Evolutionary conservation across 2,888 invertebrate species (phyloP).

Genomic region (Erpobdella octoculata): DNA sequence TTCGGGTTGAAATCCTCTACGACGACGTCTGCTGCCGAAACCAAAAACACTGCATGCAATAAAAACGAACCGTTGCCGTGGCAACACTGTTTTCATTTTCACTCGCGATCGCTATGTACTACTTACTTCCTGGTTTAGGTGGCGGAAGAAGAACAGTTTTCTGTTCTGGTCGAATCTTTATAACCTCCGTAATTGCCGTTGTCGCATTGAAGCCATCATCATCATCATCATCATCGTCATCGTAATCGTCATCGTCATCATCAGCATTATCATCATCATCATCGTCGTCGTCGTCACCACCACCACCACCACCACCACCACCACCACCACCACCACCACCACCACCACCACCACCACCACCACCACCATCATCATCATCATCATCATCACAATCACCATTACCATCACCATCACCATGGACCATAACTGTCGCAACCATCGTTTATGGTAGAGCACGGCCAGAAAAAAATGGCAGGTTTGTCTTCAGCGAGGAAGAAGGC

Average conservation of each 20-base stretch:
- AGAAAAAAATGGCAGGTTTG: too few relatives aligned
- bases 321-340: background rate
- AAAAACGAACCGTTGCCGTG: background rate
- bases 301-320: background rate
- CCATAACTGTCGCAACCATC: background rate
- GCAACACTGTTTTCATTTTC: too few relatives aligned
- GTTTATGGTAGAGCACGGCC: too few relatives aligned
- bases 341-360: background rate
- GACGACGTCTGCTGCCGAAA: background rate
- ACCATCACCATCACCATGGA: background rate
- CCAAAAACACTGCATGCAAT: background rate
- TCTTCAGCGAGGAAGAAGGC: too few relatives aligned
- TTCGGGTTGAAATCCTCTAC: background rate
- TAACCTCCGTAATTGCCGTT: background rate
- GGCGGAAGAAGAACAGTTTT: too few relatives aligned
- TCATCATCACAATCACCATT: background rate
- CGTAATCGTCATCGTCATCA: background rate
- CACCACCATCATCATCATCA: background rate
- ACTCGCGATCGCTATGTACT: too few relatives aligned
- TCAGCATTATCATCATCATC: background rate
- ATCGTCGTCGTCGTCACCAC: background rate
- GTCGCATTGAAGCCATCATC: background rate
- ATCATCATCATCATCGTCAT: conserved; percentile 7
- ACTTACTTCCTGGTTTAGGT: too few relatives aligned
- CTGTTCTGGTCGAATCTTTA: too few relatives aligned